phyloP scores from a whole-genome alignment of 2,797 vertebrate genomes.

The Poecilia gillii region DNA sequence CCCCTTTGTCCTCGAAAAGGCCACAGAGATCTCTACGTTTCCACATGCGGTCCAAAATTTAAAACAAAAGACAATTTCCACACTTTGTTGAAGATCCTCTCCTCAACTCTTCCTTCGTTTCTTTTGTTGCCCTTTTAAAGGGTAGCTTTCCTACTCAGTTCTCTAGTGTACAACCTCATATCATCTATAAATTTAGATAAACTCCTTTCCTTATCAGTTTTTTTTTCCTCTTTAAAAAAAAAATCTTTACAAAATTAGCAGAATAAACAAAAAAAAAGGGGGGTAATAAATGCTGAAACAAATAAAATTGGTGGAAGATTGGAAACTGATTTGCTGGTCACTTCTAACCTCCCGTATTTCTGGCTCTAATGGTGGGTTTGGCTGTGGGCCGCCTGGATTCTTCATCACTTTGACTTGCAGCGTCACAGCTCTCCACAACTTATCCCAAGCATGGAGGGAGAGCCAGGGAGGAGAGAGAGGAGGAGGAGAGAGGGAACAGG shows the following conservation, averaged over 20 bases:
- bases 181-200: constrained; percentile 82
- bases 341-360: constrained; percentile 60
- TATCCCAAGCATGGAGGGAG: constrained; percentile 54
- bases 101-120: constrained; percentile 39
- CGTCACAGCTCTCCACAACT: constrained; percentile 43
- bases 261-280: constrained; percentile 68
- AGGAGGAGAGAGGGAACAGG: constrained; percentile 42
- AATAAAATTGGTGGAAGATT: constrained; percentile 72
- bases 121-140: constrained; percentile 84
- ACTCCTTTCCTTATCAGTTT: constrained; percentile 65
- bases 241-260: constrained; percentile 80
- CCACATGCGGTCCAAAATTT: constrained; percentile 59
- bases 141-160: constrained; percentile 80
- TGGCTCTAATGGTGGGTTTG: constrained; percentile 44
- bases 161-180: constrained; percentile 78
- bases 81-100: constrained; percentile 37
- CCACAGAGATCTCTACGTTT: constrained; percentile 50
- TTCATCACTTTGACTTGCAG: constrained; percentile 31
- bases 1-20: constrained; percentile 45
- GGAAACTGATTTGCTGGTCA: constrained; percentile 69
- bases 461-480: constrained; percentile 39
- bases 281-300: constrained; percentile 55
- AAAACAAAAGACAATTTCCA: constrained; percentile 53
- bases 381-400: constrained; percentile 29
- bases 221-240: constrained; percentile 76